Evolutionary conservation across 2,888 invertebrate genomes (phyloP).

Genomic region (Protonemura montana): DNA sequence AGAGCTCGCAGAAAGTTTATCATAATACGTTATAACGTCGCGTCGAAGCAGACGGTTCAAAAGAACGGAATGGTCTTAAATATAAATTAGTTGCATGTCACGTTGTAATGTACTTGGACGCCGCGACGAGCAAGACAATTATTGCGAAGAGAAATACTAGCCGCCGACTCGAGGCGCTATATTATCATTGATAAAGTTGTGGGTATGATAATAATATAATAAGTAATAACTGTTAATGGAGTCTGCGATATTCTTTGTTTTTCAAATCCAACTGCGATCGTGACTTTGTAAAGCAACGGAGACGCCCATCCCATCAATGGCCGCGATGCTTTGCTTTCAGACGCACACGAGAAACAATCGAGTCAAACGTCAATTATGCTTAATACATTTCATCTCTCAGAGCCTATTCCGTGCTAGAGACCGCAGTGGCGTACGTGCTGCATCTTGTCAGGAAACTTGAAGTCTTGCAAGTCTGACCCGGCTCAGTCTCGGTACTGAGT

Average conservation of each 20-base stretch:
- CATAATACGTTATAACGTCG: no score
- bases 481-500: no score
- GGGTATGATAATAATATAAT: conserved; percentile 40
- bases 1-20: background rate
- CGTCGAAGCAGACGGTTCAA: background rate
- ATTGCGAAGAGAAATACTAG: background rate
- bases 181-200: conserved; percentile 46
- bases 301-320: conserved; percentile 46
- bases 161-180: background rate
- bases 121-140: background rate
- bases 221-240: conserved; percentile 12
- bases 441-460: no score
- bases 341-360: conserved; percentile 33
- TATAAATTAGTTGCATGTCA: background rate
- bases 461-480: no score
- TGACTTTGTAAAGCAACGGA: conserved; percentile 41
- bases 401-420: conserved; percentile 5
- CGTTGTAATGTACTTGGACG: background rate
- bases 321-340: conserved; percentile 22
- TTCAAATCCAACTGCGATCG: conserved; percentile 37
- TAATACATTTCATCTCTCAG: conserved; percentile 44
- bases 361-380: conserved; percentile 45
- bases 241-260: conserved; percentile 43
- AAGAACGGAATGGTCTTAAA: background rate
- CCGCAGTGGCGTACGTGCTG: background rate